Base-by-base conservation (phyloP, 2,888 invertebrate genomes). In the Epirrhoe alternata region DNA sequence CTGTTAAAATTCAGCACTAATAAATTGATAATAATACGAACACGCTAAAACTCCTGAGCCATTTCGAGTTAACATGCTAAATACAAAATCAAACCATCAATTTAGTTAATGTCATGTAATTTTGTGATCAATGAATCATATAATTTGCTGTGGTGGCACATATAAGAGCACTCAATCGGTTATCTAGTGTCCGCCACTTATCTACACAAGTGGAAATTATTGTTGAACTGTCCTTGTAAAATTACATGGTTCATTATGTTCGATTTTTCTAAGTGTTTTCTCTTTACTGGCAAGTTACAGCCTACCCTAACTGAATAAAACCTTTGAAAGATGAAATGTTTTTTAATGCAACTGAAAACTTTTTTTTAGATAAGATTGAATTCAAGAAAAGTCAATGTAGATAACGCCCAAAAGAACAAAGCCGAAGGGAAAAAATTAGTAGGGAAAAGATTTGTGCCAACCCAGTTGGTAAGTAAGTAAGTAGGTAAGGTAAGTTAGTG, bases 131-230 rank as follows among this genome's bases (percentile, higher is more conserved):
- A 49, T 71, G 73, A 78, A 73, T 76, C 76, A 74, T 77, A 72
- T 71, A 76, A 75, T 77, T 78, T 73, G 74, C 66, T 78, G 75
- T 69, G 74, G 77, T 81, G 78, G 79, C 78, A 79, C 49, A 17
- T 59, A 50, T 57, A 30, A 57, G 17, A 49, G 57, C 49, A 49
- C 49, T 57, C 50, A 12, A 35, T 53, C 14, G 16, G n/a, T 6
- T 8, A 53, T n/a, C 10, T 14, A 33, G 52, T 7, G 30, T 51
- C 30, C 14, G 12, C 17, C 24, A 10, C 8, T 24, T 6, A 45
- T 5, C 5, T 14, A 47, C 47, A 16, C 16, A 7, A 47, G 51
- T 51, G 24, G 51, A 51, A 51, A 51, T 6, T 51, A 14, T 47
- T 47, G n/a, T 6, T 16, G 12, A 47, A 47, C 47, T 14, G 16